Conservation (phyloP, 2,113 vertebrate species). For the Oncorhynchus tshawytscha region DNA sequence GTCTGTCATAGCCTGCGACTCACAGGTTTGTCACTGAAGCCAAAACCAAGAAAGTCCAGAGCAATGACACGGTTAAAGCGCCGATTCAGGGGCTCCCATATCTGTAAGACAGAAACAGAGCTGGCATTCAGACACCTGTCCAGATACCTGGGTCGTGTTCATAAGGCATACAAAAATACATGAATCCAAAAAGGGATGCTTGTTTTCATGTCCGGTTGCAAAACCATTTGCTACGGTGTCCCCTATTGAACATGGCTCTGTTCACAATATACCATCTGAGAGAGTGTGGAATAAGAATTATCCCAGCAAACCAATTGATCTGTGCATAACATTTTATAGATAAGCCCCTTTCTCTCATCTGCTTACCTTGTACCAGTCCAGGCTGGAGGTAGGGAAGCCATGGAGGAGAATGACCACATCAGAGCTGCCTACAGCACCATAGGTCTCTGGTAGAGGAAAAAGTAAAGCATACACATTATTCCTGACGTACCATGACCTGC, state of each 20-base stretch:
- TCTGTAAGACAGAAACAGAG: conserved; percentile 61
- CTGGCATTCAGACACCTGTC: neutral
- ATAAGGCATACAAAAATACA: no score
- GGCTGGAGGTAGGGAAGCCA: conserved; percentile 93
- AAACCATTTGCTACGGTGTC: no score
- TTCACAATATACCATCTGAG: no score
- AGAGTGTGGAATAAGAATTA: no score
- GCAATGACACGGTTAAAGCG: conserved; percentile 89
- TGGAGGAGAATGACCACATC: conserved; percentile 88
- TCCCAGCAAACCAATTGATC: no score
- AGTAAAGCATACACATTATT: neutral
- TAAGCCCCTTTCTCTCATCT: no score
- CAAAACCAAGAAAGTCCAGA: conserved; percentile 92
- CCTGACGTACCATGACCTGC: neutral
- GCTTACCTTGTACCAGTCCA: conserved; percentile 92
- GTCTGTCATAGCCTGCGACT: conserved; percentile 41
- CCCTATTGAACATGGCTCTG: no score
- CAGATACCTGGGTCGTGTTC: no score
- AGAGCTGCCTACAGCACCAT: conserved; percentile 83
- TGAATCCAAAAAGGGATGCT: neutral
- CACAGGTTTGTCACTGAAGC: conserved; percentile 97
- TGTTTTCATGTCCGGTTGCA: neutral
- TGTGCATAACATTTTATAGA: no score
- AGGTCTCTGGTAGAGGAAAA: conserved; percentile 73
- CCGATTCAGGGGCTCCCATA: conserved; percentile 91